Base-by-base conservation (phyloP, 2,113 vertebrate species). In the Lethenteron reissneri region DNA sequence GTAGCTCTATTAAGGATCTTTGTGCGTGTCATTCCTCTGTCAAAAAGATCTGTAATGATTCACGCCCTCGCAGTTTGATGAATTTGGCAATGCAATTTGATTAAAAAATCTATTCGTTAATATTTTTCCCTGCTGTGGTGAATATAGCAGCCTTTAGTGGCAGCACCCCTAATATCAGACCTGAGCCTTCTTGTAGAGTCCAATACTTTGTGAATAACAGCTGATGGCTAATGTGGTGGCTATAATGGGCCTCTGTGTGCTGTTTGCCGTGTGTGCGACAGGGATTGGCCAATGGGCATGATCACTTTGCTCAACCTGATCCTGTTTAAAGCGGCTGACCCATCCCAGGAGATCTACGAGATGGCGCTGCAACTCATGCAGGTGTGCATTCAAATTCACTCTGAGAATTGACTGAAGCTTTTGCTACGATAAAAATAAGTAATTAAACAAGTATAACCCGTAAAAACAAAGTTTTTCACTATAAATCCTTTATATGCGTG, bases 301-400 rank as follows among this genome's bases (percentile, higher is more conserved):
- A 89, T 97, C 79, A 97, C 88, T 0, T 78, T 99, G 78, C 80
- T 99, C 76, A 99, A 97, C 79, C 81, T 99, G 72, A 91, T 99
- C 71, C 81, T 99, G 11, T 99, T 99, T 82, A 99, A 97, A 77
- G 88, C 94, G 10, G 96, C 94, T 74, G 91, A 99, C 79, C 92
- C 89, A 77, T 94, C 85, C 84, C 83, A 91, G 76, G 94, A 99
- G 77, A 94, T 96, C 73, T 97, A 99, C 76, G 94, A 99, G 80
- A 92, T 99, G 77, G 92, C 94, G 75, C 94, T 95, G 90, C 92
- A 99, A 81, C 85, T 99, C 73, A 92, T 99, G 89, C 94, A 99
- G 88, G 94, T 85, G 83, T 1, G 78, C 58, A 57, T 58, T n/a
- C 60, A 41, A 41, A 41, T 41, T 41, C 41, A 41, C 41, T 41